Evolutionary conservation across 2,797 vertebrate genomes (phyloP), one percentile per base, ranked within the genome.

Genomic region (Pipistrellus kuhlii): DNA sequence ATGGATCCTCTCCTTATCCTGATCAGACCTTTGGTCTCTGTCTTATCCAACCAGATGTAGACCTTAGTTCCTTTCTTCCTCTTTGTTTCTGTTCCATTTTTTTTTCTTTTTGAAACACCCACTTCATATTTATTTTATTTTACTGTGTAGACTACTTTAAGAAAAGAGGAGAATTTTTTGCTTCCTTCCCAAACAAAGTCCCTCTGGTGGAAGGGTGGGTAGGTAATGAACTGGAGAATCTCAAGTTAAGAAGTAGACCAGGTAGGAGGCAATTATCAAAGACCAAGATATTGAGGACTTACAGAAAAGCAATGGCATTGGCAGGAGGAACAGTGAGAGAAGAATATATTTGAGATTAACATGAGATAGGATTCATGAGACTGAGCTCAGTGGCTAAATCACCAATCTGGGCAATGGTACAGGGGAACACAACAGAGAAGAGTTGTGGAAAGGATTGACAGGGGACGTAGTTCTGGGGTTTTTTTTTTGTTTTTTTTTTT

Each of bases 151-250:
- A 80, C 53, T 83, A 23, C 32, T 88, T 32, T 85, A 41, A 41
- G 64, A 83, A 64, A 71, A 93, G 17, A 86, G 66, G 80, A 75
- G 38, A 69, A 59, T 64, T 53, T 27, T 95, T 88, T 51, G 23
- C 66, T 46, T 91, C 53, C 41, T 64, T 11, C 25, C 51, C 51
- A 85, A 83, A 68, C 6, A 41, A 53, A 88, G n/a, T 57, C 35
- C 13, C 11, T 76, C 20, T 48, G 25, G 48, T 44, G 12, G 20
- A 72, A 94, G n/a, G 27, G 17, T 32, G 62, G 8, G 25, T 41
- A 25, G 82, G 23, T 23, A 88, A 59, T 82, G n/a, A 76, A 73
- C 27, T 64, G 11, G 17, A 82, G n/a, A 64, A 12, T 62, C 87
- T 90, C 83, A 88, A 21, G 44, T 55, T n/a, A 48, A 17, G 38